phyloP scores from a whole-genome alignment of 2,797 vertebrate species.

The Caiman crocodilus region DNA sequence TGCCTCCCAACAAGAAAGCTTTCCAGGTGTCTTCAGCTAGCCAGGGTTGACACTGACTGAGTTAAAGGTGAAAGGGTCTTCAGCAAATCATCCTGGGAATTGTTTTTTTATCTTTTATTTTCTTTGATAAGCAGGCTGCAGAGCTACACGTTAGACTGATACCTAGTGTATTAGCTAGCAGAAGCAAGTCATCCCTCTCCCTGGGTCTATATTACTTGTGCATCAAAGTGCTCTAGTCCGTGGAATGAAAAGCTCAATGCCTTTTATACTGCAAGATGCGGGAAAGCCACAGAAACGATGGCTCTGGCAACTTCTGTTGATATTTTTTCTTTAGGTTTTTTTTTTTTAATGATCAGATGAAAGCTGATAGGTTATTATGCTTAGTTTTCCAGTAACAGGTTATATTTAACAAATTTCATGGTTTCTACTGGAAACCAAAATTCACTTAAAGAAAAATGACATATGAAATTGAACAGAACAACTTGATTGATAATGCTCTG shows the following conservation, averaged over 20 bases:
- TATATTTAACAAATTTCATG: neutral
- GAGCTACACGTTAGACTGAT: neutral
- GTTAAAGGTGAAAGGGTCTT: neutral
- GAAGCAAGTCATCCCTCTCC: neutral
- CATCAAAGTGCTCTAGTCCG: neutral
- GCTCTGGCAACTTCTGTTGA: neutral
- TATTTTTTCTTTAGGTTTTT: rapidly evolving
- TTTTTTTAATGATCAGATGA: neutral
- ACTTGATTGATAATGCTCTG: neutral
- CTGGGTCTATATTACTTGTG: neutral
- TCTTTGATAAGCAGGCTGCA: neutral
- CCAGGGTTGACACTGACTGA: neutral
- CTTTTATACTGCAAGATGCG: neutral
- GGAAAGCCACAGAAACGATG: neutral
- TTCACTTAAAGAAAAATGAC: neutral
- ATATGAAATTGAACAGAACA: neutral
- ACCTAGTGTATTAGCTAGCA: neutral
- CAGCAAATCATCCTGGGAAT: too few relatives aligned
- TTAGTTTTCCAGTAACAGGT: rapidly evolving
- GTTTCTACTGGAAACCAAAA: neutral
- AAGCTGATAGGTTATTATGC: rapidly evolving
- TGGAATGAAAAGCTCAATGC: neutral
- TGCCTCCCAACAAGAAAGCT: neutral
- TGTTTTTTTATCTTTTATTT: neutral
- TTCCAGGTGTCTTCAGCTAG: neutral